Evolutionary conservation across 2,888 invertebrate species (phyloP).

Genomic region (Eulithis testata): DNA sequence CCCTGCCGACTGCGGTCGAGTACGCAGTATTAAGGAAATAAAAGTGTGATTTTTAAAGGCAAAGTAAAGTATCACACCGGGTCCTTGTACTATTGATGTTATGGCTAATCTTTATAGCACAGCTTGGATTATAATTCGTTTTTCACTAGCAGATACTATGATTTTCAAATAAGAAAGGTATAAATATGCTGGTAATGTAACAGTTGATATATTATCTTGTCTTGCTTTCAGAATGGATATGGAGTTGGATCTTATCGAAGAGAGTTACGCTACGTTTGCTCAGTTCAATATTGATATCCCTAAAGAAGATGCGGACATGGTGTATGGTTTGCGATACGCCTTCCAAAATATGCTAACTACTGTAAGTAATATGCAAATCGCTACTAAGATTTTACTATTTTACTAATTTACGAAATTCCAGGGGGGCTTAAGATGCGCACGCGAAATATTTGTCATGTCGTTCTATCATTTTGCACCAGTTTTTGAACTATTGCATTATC

Average conservation of each 20-base stretch:
- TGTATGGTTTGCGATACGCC: conserved; percentile 90
- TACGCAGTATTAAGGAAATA: not conserved
- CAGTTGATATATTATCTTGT: too few species aligned
- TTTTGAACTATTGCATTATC: too few species aligned
- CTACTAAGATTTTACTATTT: not conserved
- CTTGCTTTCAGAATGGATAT: conserved; percentile 86
- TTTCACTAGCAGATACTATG: too few species aligned
- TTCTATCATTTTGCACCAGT: too few species aligned
- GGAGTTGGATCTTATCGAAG: conserved; percentile 90
- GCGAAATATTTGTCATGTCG: too few species aligned
- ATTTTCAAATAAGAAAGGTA: too few species aligned
- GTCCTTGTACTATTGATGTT: too few species aligned
- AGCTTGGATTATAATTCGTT: too few species aligned
- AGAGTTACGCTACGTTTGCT: conserved; percentile 89
- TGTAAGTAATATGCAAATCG: conserved; percentile 77
- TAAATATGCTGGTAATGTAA: too few species aligned
- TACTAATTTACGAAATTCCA: too few species aligned
- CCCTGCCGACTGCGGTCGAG: not conserved
- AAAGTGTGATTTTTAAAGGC: not conserved
- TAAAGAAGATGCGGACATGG: conserved; percentile 91
- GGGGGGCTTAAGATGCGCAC: too few species aligned
- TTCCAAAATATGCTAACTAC: conserved; percentile 90
- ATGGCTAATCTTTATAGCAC: too few species aligned
- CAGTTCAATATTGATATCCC: conserved; percentile 88
- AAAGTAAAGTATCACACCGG: not conserved